A percentile compares a stretch with the other conserved stretches of the same genome.
These are phyloP conservation scores for Hesperophylax magnus DNA, from an alignment of 1,140 invertebrate genomes.

Conservation along the genomic window DNA sequence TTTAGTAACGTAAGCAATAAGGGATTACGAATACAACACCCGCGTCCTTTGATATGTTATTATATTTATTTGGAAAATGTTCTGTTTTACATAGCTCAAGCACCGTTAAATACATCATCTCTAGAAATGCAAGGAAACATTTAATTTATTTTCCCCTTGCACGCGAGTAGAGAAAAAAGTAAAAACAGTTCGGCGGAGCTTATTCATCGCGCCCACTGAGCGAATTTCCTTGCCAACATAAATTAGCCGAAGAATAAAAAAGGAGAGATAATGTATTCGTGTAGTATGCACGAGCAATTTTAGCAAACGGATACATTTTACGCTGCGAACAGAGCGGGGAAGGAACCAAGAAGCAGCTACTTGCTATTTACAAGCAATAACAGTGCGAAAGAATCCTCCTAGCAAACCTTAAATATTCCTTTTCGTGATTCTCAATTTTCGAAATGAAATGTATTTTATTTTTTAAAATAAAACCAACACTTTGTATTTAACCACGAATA, in stretches of 20 bases:
- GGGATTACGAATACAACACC: too few species aligned
- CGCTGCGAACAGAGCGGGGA: constrained; percentile 43
- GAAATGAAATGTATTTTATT: too few species aligned
- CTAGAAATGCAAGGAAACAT: constrained; percentile 15
- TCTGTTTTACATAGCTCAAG: not conserved
- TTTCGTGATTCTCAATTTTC: too few species aligned
- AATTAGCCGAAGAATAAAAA: constrained; percentile 44
- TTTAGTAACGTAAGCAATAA: too few species aligned
- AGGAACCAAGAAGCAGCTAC: constrained; percentile 5
- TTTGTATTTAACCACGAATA: too few species aligned
- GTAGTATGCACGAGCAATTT: constrained; percentile 51
- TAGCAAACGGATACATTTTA: constrained; percentile 49
- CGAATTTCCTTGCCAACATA: constrained; percentile 42
- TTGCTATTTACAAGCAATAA: constrained; percentile 34
- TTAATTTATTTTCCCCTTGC: constrained; percentile 20
- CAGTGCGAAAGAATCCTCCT: constrained; percentile 23
- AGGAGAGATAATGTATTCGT: constrained; percentile 40
- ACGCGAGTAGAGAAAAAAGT: constrained; percentile 11
- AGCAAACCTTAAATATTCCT: too few species aligned
- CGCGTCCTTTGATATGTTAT: too few species aligned
- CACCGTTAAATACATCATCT: not conserved
- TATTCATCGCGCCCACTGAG: constrained; percentile 26
- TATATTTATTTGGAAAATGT: not conserved
- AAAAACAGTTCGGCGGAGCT: not conserved
- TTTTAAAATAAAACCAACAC: too few species aligned